phyloP scores from a whole-genome alignment of 2,797 vertebrate species.

The Danio choprae region DNA sequence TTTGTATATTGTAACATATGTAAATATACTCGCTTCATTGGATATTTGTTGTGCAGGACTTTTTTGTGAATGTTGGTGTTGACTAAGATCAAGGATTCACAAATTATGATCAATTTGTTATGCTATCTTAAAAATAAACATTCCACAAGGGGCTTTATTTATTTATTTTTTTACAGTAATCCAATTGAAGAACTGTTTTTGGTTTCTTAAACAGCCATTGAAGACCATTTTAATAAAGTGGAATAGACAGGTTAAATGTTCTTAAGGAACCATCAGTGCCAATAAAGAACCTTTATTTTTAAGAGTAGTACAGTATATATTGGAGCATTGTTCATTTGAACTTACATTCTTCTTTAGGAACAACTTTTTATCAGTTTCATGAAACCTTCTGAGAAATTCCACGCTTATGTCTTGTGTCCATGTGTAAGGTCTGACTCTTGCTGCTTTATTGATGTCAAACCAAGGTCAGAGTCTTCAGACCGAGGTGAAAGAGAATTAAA shows the following conservation, averaged over 20 bases:
- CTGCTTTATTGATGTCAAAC: conserved; percentile 22
- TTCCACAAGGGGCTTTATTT: too few relatives aligned
- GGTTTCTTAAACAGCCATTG: too few relatives aligned
- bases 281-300: too few relatives aligned
- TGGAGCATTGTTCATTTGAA: not conserved
- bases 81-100: too few relatives aligned
- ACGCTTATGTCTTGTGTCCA: not conserved
- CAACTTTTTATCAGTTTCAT: not conserved
- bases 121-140: too few relatives aligned
- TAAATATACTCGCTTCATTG: conserved; percentile 28
- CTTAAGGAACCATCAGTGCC: too few relatives aligned
- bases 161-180: too few relatives aligned
- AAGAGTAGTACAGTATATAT: too few relatives aligned
- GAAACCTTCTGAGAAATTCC: not conserved
- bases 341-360: not conserved
- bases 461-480: conserved; percentile 23
- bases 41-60: not conserved
- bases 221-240: too few relatives aligned
- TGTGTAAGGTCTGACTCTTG: conserved; percentile 7
- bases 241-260: too few relatives aligned
- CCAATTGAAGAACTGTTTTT: too few relatives aligned
- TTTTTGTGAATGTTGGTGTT: not conserved
- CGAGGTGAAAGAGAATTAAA: conserved; percentile 4
- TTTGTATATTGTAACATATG: conserved; percentile 43
- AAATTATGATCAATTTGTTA: too few relatives aligned